Evolutionary conservation across 2,888 invertebrate species (phyloP), one percentile per base, ranked within the genome.

Genomic region (Diarsia brunnea): DNA sequence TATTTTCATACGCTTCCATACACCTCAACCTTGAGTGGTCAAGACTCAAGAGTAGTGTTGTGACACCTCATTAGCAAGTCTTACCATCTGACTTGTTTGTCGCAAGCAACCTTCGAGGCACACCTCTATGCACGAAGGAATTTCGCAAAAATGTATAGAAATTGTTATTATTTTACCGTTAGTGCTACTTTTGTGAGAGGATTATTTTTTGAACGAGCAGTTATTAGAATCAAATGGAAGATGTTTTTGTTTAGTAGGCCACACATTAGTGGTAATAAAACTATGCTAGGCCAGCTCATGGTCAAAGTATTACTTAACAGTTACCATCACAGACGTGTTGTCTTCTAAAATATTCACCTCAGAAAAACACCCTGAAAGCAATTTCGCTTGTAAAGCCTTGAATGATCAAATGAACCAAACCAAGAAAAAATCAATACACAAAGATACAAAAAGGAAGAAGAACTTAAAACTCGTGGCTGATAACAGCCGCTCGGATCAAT

Each of bases 1-100:
- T 73, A 74, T 79, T 76, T 80, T 85, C 75, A 73, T 80, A 74
- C 76, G 76, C 74, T 79, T 76, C 74, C 61, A 71, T 73, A 69
- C 53, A 19, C 7, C 27, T 38, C 27, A 72, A 75, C 87, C 88
- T 87, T 81, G 85, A 69, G 70, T 69, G 77, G 78, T 70, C 77
- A 73, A 70, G 49, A 63, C 49, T 70, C 73, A 69, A 72, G 55
- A 67, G 43, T 63, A 63, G 69, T 85, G 86, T 85, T 69, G 87
- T 78, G 82, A 85, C 78, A 80, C 16, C 82, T 88, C 85, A 87
- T 87, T 87, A 87, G 85, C 87, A 84, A 88, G 88, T 87, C 65
- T 60, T 73, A 80, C 79, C 69, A 82, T 79, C 70, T 76, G 78
- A 66, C 77, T 64, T 70, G 71, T 70, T 84, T 89, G 89, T 86